Evolutionary conservation across 1,140 invertebrate genomes (phyloP).

Genomic region (Megathymus violae): DNA sequence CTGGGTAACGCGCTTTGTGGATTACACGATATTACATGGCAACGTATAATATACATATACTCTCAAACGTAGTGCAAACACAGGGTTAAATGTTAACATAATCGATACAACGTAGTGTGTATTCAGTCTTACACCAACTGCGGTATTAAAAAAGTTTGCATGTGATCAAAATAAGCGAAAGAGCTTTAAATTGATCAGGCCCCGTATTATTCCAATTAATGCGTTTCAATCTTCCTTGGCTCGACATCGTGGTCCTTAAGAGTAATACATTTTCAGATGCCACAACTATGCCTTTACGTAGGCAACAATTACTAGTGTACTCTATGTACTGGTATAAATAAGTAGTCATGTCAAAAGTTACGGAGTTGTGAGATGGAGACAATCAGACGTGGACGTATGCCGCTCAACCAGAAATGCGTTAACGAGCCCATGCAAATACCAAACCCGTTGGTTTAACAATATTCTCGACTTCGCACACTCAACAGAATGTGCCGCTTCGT

Average conservation of each 20-base stretch:
- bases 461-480: conserved; percentile 41
- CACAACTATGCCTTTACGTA: conserved; percentile 15
- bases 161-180: conserved; percentile 12
- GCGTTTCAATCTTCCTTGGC: conserved; percentile 17
- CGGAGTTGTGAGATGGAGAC: conserved; percentile 34
- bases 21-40: no score
- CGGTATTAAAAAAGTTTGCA: conserved; percentile 8
- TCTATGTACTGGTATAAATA: conserved; percentile 48
- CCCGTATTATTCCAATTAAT: conserved; percentile 12
- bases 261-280: conserved; percentile 19
- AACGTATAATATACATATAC: no score
- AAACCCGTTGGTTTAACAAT: conserved; percentile 62
- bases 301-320: conserved; percentile 35
- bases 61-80: no score
- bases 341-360: conserved; percentile 43
- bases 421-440: conserved; percentile 80
- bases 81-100: no score
- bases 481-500: conserved; percentile 36
- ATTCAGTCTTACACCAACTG: conserved; percentile 17
- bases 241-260: conserved; percentile 9
- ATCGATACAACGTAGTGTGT: no score
- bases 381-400: conserved; percentile 64
- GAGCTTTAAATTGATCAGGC: background rate
- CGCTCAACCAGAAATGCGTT: conserved; percentile 70
- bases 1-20: no score